phyloP scores from a whole-genome alignment of 2,888 invertebrate species.

The Phrixothrix hirtus region DNA sequence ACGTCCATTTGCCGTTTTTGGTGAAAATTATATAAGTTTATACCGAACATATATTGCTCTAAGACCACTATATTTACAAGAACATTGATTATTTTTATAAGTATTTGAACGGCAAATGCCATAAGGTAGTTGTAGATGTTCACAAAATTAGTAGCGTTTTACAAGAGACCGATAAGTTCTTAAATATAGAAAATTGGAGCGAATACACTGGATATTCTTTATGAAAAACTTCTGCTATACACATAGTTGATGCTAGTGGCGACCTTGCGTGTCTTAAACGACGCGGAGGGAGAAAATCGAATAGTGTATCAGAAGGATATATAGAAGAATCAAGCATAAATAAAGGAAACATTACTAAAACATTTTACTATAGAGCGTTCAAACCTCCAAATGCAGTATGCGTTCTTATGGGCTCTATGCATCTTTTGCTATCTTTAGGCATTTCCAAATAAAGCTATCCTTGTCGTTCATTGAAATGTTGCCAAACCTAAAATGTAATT shows the following conservation, averaged over 20 bases:
- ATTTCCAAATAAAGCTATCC: too few relatives aligned
- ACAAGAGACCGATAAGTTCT: constrained; percentile 2
- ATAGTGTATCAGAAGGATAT: neutral
- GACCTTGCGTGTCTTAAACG: too few relatives aligned
- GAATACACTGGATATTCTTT: constrained; percentile 9
- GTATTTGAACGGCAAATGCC: neutral
- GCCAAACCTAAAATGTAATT: too few relatives aligned
- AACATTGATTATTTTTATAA: neutral
- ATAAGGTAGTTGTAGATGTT: too few relatives aligned
- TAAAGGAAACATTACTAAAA: too few relatives aligned
- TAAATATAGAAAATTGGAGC: constrained; percentile 4
- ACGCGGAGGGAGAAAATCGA: neutral
- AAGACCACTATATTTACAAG: neutral
- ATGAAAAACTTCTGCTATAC: constrained; percentile 5
- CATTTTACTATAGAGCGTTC: too few relatives aligned
- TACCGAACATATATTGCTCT: neutral
- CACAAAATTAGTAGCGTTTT: neutral
- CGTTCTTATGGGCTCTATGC: too few relatives aligned
- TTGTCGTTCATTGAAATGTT: too few relatives aligned
- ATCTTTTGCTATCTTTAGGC: too few relatives aligned
- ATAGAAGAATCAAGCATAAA: neutral
- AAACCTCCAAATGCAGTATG: too few relatives aligned
- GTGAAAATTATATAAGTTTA: neutral
- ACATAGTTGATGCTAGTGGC: constrained; percentile 4
- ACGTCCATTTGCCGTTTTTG: constrained; percentile 1